phyloP scores from a whole-genome alignment of 2,113 vertebrate species.

The Boleophthalmus pectinirostris region DNA sequence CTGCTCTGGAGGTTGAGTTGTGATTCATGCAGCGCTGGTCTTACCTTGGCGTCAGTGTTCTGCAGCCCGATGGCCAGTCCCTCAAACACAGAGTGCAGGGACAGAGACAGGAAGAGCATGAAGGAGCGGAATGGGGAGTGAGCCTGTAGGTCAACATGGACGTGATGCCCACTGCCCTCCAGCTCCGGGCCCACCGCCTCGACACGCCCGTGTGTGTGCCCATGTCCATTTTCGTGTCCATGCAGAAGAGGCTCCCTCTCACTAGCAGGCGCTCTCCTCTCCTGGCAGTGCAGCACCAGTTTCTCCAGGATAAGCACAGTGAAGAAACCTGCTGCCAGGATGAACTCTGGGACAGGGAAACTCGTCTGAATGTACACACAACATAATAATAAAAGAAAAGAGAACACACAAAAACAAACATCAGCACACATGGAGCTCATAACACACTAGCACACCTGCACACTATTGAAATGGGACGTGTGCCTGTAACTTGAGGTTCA shows the following conservation, averaged over 20 bases:
- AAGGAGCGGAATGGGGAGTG: slow-evolving; percentile 84
- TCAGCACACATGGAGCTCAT: not conserved
- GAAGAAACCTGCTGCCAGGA: slow-evolving; percentile 88
- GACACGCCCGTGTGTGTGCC: not conserved
- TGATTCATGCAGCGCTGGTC: not conserved
- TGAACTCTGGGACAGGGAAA: slow-evolving; percentile 84
- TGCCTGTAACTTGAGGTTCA: too few relatives aligned
- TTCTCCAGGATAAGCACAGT: slow-evolving; percentile 85
- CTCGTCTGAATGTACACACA: slow-evolving; percentile 51
- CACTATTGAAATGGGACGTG: too few relatives aligned
- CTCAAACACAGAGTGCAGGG: slow-evolving; percentile 88
- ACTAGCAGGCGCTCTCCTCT: slow-evolving; percentile 8
- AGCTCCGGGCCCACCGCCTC: slow-evolving; percentile 32
- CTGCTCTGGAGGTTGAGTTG: too few relatives aligned
- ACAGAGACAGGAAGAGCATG: slow-evolving; percentile 86
- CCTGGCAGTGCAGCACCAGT: slow-evolving; percentile 75
- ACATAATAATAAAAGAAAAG: not conserved
- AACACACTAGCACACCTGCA: too few relatives aligned
- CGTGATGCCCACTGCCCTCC: slow-evolving; percentile 74
- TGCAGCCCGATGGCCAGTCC: slow-evolving; percentile 89
- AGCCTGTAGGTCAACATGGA: slow-evolving; percentile 78
- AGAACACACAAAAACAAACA: not conserved
- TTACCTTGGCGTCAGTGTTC: slow-evolving; percentile 75
- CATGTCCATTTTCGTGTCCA: slow-evolving; percentile 42
- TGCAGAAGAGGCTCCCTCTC: slow-evolving; percentile 70